A percentile compares a stretch with the other conserved stretches of the same genome.
Conservation (phyloP, 2,113 vertebrate genomes). For the Paedocypris sp. region DNA sequence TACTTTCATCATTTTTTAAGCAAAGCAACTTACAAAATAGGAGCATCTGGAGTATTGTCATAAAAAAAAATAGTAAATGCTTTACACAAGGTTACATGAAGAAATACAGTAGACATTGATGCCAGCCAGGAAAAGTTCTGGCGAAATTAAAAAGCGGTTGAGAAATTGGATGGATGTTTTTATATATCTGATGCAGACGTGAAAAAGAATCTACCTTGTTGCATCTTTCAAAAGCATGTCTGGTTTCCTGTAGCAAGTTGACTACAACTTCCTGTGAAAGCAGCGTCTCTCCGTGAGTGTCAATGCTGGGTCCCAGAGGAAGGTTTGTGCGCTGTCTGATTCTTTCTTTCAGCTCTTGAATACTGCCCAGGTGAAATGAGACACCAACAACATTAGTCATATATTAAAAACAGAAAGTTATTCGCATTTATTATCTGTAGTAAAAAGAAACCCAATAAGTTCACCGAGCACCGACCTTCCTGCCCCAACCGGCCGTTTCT, state of each 20-base stretch:
- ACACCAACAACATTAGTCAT: background rate
- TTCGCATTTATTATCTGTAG: too few relatives aligned
- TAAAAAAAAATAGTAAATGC: too few relatives aligned
- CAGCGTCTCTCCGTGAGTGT: conserved; percentile 95
- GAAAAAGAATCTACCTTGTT: conserved; percentile 70
- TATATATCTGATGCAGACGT: background rate
- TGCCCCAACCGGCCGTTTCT: conserved; percentile 84
- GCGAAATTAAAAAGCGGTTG: too few relatives aligned
- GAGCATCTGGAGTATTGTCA: too few relatives aligned
- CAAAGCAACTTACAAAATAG: too few relatives aligned
- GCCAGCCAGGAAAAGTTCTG: too few relatives aligned
- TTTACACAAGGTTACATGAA: too few relatives aligned
- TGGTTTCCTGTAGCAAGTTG: conserved; percentile 93
- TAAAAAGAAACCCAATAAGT: background rate
- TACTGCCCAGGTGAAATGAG: conserved; percentile 54
- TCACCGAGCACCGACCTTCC: conserved; percentile 71
- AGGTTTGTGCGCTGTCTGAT: conserved; percentile 91
- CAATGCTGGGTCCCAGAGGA: conserved; percentile 84
- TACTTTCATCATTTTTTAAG: too few relatives aligned
- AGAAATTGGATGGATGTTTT: too few relatives aligned
- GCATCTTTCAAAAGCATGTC: conserved; percentile 96
- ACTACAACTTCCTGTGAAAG: conserved; percentile 95
- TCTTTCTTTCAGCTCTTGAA: conserved; percentile 94
- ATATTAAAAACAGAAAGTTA: background rate
- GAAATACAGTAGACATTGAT: too few relatives aligned